Base-by-base conservation (phyloP, 2,113 vertebrate species). In the Antigone vipio region DNA sequence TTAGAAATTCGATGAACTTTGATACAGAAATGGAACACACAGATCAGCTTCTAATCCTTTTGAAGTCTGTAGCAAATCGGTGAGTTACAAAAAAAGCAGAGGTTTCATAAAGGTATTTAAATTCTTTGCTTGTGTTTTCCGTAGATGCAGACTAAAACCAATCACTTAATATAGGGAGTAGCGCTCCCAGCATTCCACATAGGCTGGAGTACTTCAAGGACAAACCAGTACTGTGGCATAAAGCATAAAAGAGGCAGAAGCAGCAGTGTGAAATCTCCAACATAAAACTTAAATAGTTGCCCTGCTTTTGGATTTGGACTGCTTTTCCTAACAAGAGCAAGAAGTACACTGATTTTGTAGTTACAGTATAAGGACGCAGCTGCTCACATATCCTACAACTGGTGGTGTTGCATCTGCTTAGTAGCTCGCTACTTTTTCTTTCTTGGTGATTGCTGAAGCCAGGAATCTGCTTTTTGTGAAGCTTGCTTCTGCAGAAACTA, bases 61-160 rank as follows among this genome's bases (percentile, higher is more conserved):
- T 99, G 89, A 98, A 99, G 73, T 99, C 99, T 40, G 97, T 99
- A 15, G 98, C 99, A 69, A 99, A 99, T 98, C 98, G 98, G 99
- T 99, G 95, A 42, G 96, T 95, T 92, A 73, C 52, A 40, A 72
- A 52, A 62, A 62, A 34, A 30, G n/a, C 20, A n/a, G 50, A 71
- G 6, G 2, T 85, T 78, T 86, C 17, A 1, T 50, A 21, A 8
- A 11, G 14, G 4, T 60, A 9, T 53, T 81, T 50, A 47, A 63
- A 34, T 50, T 77, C 55, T 88, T 92, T 27, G 26, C 7, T 66
- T 75, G 27, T 74, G 16, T 49, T 81, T 77, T 74, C 63, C 63
- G 47, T 60, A 53, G 49, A 32, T 38, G 35, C 17, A 49, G 17
- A 24, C 40, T 87, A 27, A 81, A 89, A 20, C 11, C 1, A 23